Conservation (phyloP, 2,888 invertebrate genomes). For the Meta bourneti region DNA sequence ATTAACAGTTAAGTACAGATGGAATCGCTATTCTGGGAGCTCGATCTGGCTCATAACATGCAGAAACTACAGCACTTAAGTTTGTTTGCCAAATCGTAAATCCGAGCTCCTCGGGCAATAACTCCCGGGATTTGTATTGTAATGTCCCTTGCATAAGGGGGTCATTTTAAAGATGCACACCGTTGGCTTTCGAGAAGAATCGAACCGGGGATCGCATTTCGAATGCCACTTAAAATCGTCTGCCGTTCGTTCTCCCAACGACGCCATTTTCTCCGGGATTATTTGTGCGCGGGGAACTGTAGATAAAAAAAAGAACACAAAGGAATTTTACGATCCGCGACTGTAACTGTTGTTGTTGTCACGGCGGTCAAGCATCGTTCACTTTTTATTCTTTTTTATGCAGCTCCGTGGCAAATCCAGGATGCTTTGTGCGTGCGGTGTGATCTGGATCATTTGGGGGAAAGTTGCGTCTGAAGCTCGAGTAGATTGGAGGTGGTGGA, state of each 20-base stretch:
- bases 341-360: slow-evolving; percentile 63
- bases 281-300: background rate
- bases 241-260: background rate
- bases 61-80: slow-evolving; percentile 37
- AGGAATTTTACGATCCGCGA: slow-evolving; percentile 52
- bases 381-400: slow-evolving; percentile 4
- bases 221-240: slow-evolving; percentile 20
- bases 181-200: slow-evolving; percentile 24
- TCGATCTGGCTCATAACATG: slow-evolving; percentile 63
- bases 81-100: slow-evolving; percentile 69
- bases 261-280: slow-evolving; percentile 33
- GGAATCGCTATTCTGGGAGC: slow-evolving; percentile 29
- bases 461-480: background rate
- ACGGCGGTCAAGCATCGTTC: slow-evolving; percentile 66
- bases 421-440: background rate
- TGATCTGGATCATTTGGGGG: background rate
- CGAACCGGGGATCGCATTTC: slow-evolving; percentile 10
- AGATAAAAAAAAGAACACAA: background rate
- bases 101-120: slow-evolving; percentile 14
- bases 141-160: slow-evolving; percentile 31
- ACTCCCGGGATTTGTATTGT: slow-evolving; percentile 30
- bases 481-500: no score
- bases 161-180: slow-evolving; percentile 40
- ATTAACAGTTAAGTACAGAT: slow-evolving; percentile 20
- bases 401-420: background rate